Base-by-base conservation (phyloP, 2,113 vertebrate genomes). In the Cranoglanis bouderius region DNA sequence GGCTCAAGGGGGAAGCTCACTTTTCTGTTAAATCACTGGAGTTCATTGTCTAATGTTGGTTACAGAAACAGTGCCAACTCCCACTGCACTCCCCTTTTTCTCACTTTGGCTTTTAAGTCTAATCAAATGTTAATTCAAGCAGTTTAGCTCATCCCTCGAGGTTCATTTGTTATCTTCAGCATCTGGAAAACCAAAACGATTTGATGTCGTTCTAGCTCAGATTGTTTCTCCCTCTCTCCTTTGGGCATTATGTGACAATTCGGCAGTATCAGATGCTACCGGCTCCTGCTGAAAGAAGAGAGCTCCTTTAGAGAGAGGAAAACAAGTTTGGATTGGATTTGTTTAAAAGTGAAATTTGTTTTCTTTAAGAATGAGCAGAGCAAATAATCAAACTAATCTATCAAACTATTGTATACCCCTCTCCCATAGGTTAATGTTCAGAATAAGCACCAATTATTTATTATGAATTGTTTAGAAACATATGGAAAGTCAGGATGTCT, bases 401-500 rank as follows among this genome's bases (percentile, higher is more conserved):
- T 46, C 38, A 77, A 53, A 16, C 75, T 24, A 10, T 35, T 19
- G 51, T 21, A 72, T 2, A 53, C 18, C n/a, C 21, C 4, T 43
- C 9, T 72, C 6, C 8, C 55, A 51, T 32, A 6, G 35, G 1
- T 75, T 57, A 75, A 26, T 38, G 35, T 55, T 13, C 7, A 53
- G 21, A 38, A 32, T 26, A 38, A 29, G 0, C 21, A 35, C 51
- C 19, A n/a, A 0, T 85, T 49, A 53, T 55, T 55, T 85, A 21
- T 72, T 16, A 65, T 18, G 16, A 63, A 65, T 63, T 40, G 7
- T 65, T 46, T 75, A 0, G 46, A 46, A 43, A 43, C 38, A 26
- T 57, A 35, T 19, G 92, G 92, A 92, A 85, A 89, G 49, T 0
- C 29, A 35, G 19, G 70, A 80, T 35, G 53, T 82, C 2, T 29